Evolutionary conservation across 1,140 invertebrate species (phyloP).

Genomic region (Drosophila subobscura): DNA sequence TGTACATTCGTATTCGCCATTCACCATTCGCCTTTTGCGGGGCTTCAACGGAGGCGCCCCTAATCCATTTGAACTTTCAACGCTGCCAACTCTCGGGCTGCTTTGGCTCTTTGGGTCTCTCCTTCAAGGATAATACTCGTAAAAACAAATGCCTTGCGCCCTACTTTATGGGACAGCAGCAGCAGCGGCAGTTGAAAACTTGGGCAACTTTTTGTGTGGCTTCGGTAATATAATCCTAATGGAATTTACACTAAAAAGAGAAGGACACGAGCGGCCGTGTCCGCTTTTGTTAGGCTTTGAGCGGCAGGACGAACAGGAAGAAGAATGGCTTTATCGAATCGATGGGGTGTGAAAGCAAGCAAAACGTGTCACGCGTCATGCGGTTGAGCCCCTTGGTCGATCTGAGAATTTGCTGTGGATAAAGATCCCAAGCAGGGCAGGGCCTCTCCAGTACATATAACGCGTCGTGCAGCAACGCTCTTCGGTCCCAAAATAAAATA

Average conservation of each 20-base stretch:
- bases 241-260: slow-evolving; percentile 74
- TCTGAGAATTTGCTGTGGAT: too few relatives aligned
- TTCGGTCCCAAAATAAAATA: too few relatives aligned
- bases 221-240: slow-evolving; percentile 78
- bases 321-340: too few relatives aligned
- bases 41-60: slow-evolving; percentile 62
- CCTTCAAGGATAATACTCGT: slow-evolving; percentile 60
- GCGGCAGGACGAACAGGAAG: background rate
- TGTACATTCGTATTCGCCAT: background rate
- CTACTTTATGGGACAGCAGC: slow-evolving; percentile 62
- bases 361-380: too few relatives aligned
- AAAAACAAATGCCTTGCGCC: slow-evolving; percentile 57
- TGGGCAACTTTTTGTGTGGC: slow-evolving; percentile 53
- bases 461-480: too few relatives aligned
- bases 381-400: too few relatives aligned
- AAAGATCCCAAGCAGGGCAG: too few relatives aligned
- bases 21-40: slow-evolving; percentile 50
- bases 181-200: slow-evolving; percentile 1
- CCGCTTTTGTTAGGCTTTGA: slow-evolving; percentile 56
- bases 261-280: slow-evolving; percentile 40
- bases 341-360: too few relatives aligned
- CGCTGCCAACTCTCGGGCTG: slow-evolving; percentile 26
- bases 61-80: slow-evolving; percentile 74
- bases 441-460: too few relatives aligned
- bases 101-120: background rate